These are phyloP conservation scores for Poeciliopsis paucimaculata DNA, from an alignment of 2,797 vertebrate genomes.

Conservation along the genomic window DNA sequence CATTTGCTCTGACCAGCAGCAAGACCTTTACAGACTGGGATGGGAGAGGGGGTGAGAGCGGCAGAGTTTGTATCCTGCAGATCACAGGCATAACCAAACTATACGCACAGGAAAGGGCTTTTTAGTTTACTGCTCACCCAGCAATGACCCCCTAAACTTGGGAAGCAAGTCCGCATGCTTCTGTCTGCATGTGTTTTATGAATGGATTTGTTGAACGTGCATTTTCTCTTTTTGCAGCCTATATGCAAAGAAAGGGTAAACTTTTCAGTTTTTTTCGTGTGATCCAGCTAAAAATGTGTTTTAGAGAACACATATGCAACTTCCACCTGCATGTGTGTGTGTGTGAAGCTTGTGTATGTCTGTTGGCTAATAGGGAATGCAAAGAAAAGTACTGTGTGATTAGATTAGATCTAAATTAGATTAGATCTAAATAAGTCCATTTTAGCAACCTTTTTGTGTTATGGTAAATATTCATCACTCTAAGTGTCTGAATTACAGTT, in stretches of 20 bases:
- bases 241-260: conserved; percentile 64
- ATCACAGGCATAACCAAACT: conserved; percentile 55
- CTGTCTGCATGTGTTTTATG: conserved; percentile 12
- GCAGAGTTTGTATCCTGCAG: conserved; percentile 68
- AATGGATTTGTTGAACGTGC: conserved; percentile 37
- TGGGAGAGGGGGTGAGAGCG: conserved; percentile 39
- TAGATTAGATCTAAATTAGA: conserved; percentile 65
- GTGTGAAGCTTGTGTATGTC: conserved; percentile 20
- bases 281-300: conserved; percentile 62
- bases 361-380: conserved; percentile 48
- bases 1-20: conserved; percentile 56
- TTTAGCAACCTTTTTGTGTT: conserved; percentile 60
- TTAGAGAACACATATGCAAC: conserved; percentile 48
- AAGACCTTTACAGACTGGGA: conserved; percentile 52
- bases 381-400: conserved; percentile 48
- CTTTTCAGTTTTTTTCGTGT: conserved; percentile 74
- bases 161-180: conserved; percentile 28
- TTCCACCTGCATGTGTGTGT: conserved; percentile 39
- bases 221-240: conserved; percentile 36
- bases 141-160: conserved; percentile 67
- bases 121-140: conserved; percentile 63
- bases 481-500: conserved; percentile 29
- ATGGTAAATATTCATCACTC: conserved; percentile 43
- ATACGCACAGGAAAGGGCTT: conserved; percentile 70
- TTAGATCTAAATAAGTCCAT: conserved; percentile 67